Evolutionary conservation across 2,113 vertebrate genomes (phyloP).

Genomic region (Psittacara wagleri): DNA sequence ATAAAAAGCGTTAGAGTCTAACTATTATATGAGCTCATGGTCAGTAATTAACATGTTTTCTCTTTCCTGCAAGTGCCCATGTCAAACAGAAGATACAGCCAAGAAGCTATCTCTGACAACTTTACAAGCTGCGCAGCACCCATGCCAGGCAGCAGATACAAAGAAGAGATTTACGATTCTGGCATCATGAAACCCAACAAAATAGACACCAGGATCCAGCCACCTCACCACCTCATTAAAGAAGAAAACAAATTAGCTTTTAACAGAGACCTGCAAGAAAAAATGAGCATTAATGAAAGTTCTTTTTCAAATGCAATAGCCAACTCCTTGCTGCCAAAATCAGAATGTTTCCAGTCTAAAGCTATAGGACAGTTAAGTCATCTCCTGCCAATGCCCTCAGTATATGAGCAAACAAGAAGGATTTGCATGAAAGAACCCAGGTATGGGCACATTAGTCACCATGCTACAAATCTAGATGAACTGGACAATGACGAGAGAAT

Average conservation of each 20-base stretch:
- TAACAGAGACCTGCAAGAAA: constrained; percentile 59
- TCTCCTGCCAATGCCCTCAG: constrained; percentile 74
- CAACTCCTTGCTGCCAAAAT: constrained; percentile 70
- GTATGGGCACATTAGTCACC: constrained; percentile 51
- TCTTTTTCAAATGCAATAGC: constrained; percentile 54
- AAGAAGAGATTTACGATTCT: constrained; percentile 75
- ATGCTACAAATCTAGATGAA: constrained; percentile 1
- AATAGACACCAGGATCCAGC: constrained; percentile 53
- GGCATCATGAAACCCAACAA: constrained; percentile 51
- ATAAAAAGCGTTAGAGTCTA: neutral
- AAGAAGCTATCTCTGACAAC: constrained; percentile 61
- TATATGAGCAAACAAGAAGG: constrained; percentile 78
- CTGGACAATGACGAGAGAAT: constrained; percentile 36
- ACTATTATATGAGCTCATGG: neutral
- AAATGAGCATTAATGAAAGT: constrained; percentile 45
- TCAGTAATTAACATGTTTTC: neutral
- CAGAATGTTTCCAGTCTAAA: constrained; percentile 75
- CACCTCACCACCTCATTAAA: constrained; percentile 54
- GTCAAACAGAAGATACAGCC: constrained; percentile 63
- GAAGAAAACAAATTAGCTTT: constrained; percentile 73
- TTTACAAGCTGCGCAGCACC: constrained; percentile 68
- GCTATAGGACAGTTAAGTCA: constrained; percentile 70
- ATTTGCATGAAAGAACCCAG: constrained; percentile 74
- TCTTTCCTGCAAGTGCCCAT: constrained; percentile 34
- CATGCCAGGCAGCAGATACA: constrained; percentile 70